A percentile compares a stretch with the other conserved stretches of the same genome.
Evolutionary conservation across 2,888 invertebrate species (phyloP).

Genomic region (Limnephilus lunatus): DNA sequence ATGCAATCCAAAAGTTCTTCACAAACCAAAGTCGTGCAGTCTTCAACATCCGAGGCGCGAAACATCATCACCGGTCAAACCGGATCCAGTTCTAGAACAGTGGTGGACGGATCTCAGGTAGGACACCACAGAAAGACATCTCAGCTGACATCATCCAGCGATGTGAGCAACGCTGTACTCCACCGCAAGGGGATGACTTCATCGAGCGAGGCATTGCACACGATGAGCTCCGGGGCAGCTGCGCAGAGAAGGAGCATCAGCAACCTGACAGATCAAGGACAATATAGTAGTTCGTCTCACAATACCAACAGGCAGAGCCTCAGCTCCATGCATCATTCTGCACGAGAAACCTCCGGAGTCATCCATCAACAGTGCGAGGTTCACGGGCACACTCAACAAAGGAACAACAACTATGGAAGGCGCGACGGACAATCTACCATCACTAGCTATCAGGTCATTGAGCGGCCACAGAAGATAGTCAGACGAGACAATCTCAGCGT

Average conservation of each 20-base stretch:
- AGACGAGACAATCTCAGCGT: conserved; percentile 83
- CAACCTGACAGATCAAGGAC: conserved; percentile 86
- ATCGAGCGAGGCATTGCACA: conserved; percentile 85
- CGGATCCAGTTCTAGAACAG: conserved; percentile 67
- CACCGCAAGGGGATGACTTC: conserved; percentile 85
- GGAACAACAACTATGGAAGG: conserved; percentile 70
- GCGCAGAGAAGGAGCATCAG: conserved; percentile 89
- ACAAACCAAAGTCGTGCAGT: conserved; percentile 70
- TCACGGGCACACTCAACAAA: conserved; percentile 68
- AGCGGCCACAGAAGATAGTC: conserved; percentile 80
- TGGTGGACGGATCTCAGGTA: conserved; percentile 42
- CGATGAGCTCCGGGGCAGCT: conserved; percentile 85
- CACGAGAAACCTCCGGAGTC: conserved; percentile 76
- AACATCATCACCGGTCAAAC: conserved; percentile 69
- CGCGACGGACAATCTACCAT: conserved; percentile 78
- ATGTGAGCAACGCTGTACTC: conserved; percentile 86
- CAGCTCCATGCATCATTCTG: conserved; percentile 87
- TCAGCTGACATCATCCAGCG: conserved; percentile 85
- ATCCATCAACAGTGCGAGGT: conserved; percentile 77
- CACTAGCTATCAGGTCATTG: conserved; percentile 73
- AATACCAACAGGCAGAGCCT: conserved; percentile 86
- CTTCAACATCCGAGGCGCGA: conserved; percentile 58
- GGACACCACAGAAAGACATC: conserved; percentile 84
- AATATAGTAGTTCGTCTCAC: conserved; percentile 81
- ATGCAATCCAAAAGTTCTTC: conserved; percentile 72